Base-by-base conservation (phyloP, 2,113 vertebrate species). In the Heterocephalus glaber region DNA sequence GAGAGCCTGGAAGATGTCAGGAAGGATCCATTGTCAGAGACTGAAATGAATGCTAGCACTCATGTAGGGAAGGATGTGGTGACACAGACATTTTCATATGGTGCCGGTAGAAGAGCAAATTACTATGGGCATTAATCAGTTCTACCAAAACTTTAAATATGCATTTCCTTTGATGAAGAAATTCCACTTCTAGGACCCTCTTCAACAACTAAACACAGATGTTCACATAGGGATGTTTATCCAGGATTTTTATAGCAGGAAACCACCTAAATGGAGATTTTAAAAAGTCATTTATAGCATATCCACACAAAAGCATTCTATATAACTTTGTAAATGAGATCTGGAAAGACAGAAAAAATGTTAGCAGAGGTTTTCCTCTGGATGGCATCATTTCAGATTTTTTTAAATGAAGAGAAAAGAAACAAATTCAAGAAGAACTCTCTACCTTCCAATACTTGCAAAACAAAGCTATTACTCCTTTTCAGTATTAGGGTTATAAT, bases 111-210 rank as follows among this genome's bases (percentile, higher is more conserved):
- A 35, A 80, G 56, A 70, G 20, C 47, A 49, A 63, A 61, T 58
- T n/a, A 47, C 61, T n/a, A 4, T 11, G 41, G 54, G 54, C 5
- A 56, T 44, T 92, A 92, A 12, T 22, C 52, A 38, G 80, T 65
- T 93, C 90, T 81, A 79, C 85, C 35, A 90, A 94, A 91, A 81
- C 61, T 90, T 79, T 70, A 85, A 33, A 66, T 63, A 58, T 90
- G 6, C 22, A 44, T 86, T 96, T 96, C 49, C 65, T 93, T 96
- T 93, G 82, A 92, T 47, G 35, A 24, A 81, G 68, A 86, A 97
- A 95, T 93, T 89, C n/a, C 72, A 91, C 58, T 66, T 96, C 22
- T 66, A 93, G 83, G n/a, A 65, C 81, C 92, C 89, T 97, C 89
- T 93, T 79, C 24, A 86, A 74, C 49, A 76, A 84, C 2, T 30